These are phyloP conservation scores for Mesocentrotus franciscanus DNA, from an alignment of 53 echinoderm and acorn worm species.

Conservation along the genomic window DNA sequence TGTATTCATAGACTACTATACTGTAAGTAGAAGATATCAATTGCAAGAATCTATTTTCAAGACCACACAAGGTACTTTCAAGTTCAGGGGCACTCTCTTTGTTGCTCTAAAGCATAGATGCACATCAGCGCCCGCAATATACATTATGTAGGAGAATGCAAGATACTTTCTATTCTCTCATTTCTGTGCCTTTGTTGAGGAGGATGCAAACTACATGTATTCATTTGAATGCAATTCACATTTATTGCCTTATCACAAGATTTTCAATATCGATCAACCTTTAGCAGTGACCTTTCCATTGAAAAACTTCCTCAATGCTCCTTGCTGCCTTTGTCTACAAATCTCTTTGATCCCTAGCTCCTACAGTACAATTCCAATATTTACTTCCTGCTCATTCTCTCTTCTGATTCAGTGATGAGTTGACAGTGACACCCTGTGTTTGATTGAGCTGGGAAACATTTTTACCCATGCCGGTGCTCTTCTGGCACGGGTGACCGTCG, in stretches of 20 bases:
- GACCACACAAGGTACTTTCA: not conserved
- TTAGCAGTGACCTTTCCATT: not conserved
- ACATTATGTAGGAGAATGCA: not conserved
- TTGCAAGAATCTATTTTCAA: constrained; percentile 31
- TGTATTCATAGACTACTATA: not conserved
- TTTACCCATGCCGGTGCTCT: too few relatives aligned
- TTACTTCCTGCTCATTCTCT: not conserved
- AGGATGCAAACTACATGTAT: not conserved
- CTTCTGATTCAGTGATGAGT: not conserved
- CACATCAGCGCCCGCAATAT: not conserved
- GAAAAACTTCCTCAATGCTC: constrained; percentile 8
- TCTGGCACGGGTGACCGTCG: too few relatives aligned
- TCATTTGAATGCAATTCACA: not conserved
- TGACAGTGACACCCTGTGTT: too few relatives aligned
- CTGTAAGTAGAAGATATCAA: not conserved
- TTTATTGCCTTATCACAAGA: not conserved
- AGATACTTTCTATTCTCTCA: not conserved
- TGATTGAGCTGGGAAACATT: too few relatives aligned
- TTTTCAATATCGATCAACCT: not conserved
- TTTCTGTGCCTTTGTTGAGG: too few relatives aligned
- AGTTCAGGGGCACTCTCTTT: not conserved
- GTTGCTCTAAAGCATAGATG: not conserved
- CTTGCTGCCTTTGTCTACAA: not conserved
- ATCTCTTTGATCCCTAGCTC: not conserved
- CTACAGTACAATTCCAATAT: not conserved